Evolutionary conservation across 2,113 vertebrate species (phyloP), one percentile per base, ranked within the genome.

Genomic region (Panthera uncia): DNA sequence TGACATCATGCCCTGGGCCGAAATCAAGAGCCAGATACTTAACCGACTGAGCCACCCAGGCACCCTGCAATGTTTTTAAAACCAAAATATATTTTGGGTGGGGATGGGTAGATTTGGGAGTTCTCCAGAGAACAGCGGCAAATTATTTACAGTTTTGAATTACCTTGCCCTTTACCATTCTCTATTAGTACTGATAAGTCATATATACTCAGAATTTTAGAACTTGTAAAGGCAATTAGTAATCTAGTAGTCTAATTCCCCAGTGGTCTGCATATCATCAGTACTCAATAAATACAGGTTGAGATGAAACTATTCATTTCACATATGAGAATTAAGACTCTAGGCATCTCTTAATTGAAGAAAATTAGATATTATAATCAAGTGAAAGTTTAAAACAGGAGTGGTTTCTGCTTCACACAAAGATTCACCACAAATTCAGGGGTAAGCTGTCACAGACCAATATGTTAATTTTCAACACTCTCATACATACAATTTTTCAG

Each of bases 231-330:
- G 82, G n/a, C n/a, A 61, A 16, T 61, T 82, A 89, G 55, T 79
- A 65, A 95, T 65, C 45, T 6, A 92, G 61, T 65, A 71, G 36
- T 86, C 14, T 71, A 89, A 88, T 91, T 91, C 25, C 52, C 52
- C 23, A 94, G 87, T 45, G 74, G 4, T 84, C 36, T 93, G 48
- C 12, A 15, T 79, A 81, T 80, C n/a, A 23, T 78, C 87, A 86
- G 57, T 74, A 81, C 27, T 97, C 88, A 96, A 55, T 76, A 90
- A 94, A 97, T 38, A 93, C 1, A 66, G 50, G 66, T 55, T 88
- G 41, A 91, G 89, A 96, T 90, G 45, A 96, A 95, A 83, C 50
- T 8, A 89, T 92, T 93, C 18, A 93, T 87, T 94, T 94, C 48
- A 73, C n/a, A 73, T 31, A 78, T n/a, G 65, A 85, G n/a, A 79